phyloP scores from a whole-genome alignment of 2,113 vertebrate genomes.

The Aegotheles bennettii region DNA sequence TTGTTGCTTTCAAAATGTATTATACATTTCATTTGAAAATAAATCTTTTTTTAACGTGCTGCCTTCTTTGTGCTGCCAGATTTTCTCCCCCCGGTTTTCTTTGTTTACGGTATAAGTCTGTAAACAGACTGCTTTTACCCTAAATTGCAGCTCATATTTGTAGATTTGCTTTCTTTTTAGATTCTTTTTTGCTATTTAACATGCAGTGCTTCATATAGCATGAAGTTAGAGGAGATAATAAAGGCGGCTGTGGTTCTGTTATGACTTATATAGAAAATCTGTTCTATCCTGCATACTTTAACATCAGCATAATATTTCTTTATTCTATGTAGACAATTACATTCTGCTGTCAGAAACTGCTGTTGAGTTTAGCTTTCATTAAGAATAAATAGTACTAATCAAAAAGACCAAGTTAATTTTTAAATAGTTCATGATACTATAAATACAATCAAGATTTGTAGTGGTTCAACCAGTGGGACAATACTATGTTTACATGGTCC shows the following conservation, averaged over 20 bases:
- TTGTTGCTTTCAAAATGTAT: background rate
- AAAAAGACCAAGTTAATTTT: background rate
- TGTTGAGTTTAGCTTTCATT: background rate
- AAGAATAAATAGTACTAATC: background rate
- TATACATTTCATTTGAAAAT: background rate
- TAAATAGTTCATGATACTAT: background rate
- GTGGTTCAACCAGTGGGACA: background rate
- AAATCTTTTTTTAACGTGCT: too few species aligned
- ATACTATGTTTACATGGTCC: background rate
- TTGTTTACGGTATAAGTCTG: background rate
- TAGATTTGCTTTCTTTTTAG: background rate
- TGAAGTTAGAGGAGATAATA: too few species aligned
- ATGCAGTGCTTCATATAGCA: background rate
- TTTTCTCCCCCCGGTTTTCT: background rate
- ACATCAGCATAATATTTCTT: background rate
- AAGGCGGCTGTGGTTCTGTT: background rate
- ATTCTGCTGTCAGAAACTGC: background rate
- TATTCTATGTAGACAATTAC: background rate
- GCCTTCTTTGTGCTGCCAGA: background rate
- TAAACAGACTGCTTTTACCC: background rate
- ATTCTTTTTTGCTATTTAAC: background rate
- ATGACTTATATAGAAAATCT: background rate
- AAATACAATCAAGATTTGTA: background rate
- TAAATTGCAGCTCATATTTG: background rate
- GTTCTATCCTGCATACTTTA: background rate